phyloP scores from a whole-genome alignment of 2,113 vertebrate species.

The Cyanoderma ruficeps region DNA sequence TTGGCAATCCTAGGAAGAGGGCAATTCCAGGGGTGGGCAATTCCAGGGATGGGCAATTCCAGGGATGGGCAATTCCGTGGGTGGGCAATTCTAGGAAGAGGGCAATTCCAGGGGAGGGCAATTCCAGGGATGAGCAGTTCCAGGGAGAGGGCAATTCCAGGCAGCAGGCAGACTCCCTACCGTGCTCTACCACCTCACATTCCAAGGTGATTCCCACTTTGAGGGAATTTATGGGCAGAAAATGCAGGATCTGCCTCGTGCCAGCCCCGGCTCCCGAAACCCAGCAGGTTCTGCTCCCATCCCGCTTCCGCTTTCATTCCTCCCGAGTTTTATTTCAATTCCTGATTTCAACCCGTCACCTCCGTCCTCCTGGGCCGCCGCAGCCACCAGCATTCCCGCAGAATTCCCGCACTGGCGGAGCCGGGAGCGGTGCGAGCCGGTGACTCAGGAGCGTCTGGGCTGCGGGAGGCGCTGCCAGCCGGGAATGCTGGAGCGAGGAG shows the following conservation, averaged over 20 bases:
- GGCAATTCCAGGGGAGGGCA: not conserved
- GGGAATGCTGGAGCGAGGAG: not conserved
- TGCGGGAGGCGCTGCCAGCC: not conserved
- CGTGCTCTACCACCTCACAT: not conserved
- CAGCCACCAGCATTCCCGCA: fast-evolving
- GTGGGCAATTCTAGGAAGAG: too few species aligned
- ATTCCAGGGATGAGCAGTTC: not conserved
- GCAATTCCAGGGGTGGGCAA: not conserved
- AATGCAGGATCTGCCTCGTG: not conserved
- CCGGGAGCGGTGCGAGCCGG: not conserved
- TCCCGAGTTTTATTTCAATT: not conserved
- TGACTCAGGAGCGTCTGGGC: not conserved
- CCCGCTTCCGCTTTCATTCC: not conserved
- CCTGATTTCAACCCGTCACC: not conserved
- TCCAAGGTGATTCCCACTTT: not conserved
- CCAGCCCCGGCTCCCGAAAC: not conserved
- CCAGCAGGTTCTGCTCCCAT: not conserved
- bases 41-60: not conserved
- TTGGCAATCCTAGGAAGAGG: too few species aligned
- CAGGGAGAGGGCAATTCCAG: not conserved
- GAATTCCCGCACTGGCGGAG: fast-evolving
- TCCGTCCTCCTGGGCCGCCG: not conserved
- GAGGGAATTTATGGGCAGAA: not conserved
- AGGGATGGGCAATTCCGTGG: not conserved
- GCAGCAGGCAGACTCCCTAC: not conserved